Percentiles rank a stretch among this genome's conserved stretches.
Conservation (phyloP, 1,140 invertebrate genomes). For the Cyclina sinensis region DNA sequence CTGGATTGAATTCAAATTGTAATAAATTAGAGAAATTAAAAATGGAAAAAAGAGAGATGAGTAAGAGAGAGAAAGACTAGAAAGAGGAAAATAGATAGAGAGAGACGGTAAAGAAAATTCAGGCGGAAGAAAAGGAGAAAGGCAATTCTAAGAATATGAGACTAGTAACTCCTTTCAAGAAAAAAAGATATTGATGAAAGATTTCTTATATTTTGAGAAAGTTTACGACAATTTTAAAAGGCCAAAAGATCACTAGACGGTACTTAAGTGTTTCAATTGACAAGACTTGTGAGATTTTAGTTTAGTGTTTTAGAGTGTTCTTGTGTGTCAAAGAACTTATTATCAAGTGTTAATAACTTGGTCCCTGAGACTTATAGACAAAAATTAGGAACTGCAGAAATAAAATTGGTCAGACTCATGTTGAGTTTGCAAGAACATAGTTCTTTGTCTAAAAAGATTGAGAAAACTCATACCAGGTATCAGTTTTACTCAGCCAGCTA, state of each 20-base stretch:
- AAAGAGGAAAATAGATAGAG: neutral
- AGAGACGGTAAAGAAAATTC: neutral
- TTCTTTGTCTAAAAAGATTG: neutral
- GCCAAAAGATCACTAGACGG: neutral
- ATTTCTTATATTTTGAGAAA: too few species aligned
- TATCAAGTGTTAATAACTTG: slow-evolving; percentile 2
- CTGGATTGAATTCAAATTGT: too few species aligned
- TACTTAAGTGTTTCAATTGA: neutral
- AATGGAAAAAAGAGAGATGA: too few species aligned
- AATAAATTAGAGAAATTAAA: too few species aligned
- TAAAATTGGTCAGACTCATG: neutral
- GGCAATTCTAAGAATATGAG: neutral
- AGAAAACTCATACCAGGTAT: neutral
- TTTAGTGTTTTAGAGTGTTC: neutral
- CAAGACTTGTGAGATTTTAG: neutral
- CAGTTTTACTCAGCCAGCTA: neutral
- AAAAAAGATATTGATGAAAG: too few species aligned
- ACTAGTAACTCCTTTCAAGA: slow-evolving; percentile 15
- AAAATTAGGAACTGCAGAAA: neutral
- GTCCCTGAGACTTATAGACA: slow-evolving; percentile 2
- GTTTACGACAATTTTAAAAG: neutral
- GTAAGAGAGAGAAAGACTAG: neutral
- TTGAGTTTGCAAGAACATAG: slow-evolving; percentile 8
- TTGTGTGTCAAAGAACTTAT: neutral
- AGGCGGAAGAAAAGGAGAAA: neutral